A percentile compares a stretch with the other conserved stretches of the same genome.
Conservation (phyloP, 2,113 vertebrate species). For the Proteles cristata region DNA sequence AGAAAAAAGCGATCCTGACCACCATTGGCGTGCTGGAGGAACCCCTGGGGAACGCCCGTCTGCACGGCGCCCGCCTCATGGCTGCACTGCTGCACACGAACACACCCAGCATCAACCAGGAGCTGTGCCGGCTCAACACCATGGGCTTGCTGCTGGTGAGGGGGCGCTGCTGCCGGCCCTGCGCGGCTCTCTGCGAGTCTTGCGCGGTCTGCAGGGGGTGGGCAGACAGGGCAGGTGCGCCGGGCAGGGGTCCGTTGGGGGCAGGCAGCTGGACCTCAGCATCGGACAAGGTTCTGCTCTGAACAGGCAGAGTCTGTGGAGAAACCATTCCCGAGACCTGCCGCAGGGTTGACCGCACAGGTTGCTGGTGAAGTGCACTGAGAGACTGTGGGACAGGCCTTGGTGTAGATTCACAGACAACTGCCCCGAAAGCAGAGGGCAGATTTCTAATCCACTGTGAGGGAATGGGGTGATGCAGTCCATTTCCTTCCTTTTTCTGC, state of each 20-base stretch:
- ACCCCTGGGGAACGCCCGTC: constrained; percentile 95
- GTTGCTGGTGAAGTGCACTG: no score
- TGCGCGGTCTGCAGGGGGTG: rapidly evolving
- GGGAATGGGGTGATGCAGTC: background rate
- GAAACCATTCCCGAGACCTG: background rate
- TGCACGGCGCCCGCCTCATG: constrained; percentile 94
- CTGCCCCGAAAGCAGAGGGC: background rate
- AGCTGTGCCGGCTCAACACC: constrained; percentile 94
- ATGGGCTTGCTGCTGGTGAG: constrained; percentile 95
- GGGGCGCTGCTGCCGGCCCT: rapidly evolving
- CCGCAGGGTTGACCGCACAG: background rate
- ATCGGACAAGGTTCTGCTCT: background rate
- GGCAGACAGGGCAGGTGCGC: background rate
- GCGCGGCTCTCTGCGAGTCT: rapidly evolving
- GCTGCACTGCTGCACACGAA: constrained; percentile 95
- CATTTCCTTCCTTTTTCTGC: background rate
- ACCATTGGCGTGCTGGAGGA: constrained; percentile 96
- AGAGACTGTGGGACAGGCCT: background rate
- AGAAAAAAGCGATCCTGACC: constrained; percentile 96
- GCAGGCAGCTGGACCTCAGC: background rate
- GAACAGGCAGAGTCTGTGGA: background rate
- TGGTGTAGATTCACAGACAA: rapidly evolving
- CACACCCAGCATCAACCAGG: constrained; percentile 92
- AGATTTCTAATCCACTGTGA: background rate
- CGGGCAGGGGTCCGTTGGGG: background rate